Conservation (phyloP, 2,888 invertebrate genomes). For the Melipona bicolor region DNA sequence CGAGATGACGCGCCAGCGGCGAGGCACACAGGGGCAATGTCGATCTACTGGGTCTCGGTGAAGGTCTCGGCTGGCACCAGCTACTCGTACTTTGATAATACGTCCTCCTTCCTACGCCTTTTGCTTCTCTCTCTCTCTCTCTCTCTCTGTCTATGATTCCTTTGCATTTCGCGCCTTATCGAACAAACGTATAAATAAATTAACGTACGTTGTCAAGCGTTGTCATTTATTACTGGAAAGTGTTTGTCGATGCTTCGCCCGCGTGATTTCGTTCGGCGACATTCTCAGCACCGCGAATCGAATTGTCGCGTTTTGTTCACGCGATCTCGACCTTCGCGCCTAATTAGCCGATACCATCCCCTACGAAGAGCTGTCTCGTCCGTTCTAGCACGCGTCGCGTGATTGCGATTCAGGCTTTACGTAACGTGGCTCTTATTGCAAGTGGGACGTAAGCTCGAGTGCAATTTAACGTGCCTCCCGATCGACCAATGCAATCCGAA, state of each 20-base stretch:
- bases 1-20: conserved; percentile 2
- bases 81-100: conserved; percentile 61
- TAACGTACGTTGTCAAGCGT: no score
- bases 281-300: not conserved
- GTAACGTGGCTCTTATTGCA: not conserved
- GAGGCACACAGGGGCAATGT: conserved; percentile 80
- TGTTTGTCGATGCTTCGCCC: no score
- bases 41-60: conserved; percentile 83
- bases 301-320: conserved; percentile 7
- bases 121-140: not conserved
- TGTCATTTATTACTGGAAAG: no score
- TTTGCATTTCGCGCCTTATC: no score
- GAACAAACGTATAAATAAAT: no score
- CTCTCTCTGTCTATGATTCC: not conserved
- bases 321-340: not conserved
- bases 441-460: not conserved
- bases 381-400: not conserved
- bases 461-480: not conserved
- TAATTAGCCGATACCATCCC: no score
- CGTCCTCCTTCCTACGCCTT: conserved; percentile 40
- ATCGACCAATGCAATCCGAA: not conserved
- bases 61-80: conserved; percentile 75
- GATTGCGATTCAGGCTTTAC: not conserved
- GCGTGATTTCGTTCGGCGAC: not conserved
- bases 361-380: not conserved